Base-by-base conservation (phyloP, 2,113 vertebrate genomes). In the Oryzias javanicus region DNA sequence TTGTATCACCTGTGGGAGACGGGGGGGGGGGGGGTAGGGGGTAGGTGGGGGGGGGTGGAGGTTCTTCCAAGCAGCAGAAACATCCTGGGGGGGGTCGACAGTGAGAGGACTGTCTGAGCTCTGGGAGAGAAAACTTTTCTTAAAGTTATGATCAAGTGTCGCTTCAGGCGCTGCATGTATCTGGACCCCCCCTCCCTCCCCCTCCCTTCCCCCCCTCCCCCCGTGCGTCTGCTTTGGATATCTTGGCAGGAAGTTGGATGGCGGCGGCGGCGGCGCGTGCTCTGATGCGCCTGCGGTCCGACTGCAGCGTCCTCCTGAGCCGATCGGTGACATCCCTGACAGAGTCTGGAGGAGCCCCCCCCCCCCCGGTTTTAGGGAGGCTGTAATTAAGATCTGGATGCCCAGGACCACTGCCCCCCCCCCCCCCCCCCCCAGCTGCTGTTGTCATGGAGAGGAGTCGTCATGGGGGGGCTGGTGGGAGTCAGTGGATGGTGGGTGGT, bases 311-410 rank as follows among this genome's bases (percentile, higher is more conserved):
- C 65, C 85, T 81, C 85, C 64, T 62, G 76, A 83, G 82, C 66
- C 29, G 19, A 63, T 82, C 81, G 49, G 19, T 72, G 55, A 71
- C 67, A 69, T 83, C 54, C 41, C 63, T 77, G 78, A 82, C 78
- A 74, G 57, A 54, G 75, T 70, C 80, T 79, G 60, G 53, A 67
- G 70, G 81, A 69, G 59, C 29, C 5, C 77, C 71, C 72, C 69
- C 68, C 60, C 67, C 72, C 69, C 70, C 60, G 63, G 74, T 72
- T 83, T 65, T 65, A 76, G 56, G 71, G 52, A 41, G 67, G 42
- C 62, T 88, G 78, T 85, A 86, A 88, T 92, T 92, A 91, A 91
- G 88, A 89, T 71, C 85, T 89, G 88, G 86, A 91, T 74, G 78
- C 76, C 64, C 67, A 47, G 47, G 72, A 79, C 74, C 72, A 70